A percentile compares a stretch with the other conserved stretches of the same genome.
Conservation (phyloP, 2,888 invertebrate species). For the Eutolmus rufibarbis region DNA sequence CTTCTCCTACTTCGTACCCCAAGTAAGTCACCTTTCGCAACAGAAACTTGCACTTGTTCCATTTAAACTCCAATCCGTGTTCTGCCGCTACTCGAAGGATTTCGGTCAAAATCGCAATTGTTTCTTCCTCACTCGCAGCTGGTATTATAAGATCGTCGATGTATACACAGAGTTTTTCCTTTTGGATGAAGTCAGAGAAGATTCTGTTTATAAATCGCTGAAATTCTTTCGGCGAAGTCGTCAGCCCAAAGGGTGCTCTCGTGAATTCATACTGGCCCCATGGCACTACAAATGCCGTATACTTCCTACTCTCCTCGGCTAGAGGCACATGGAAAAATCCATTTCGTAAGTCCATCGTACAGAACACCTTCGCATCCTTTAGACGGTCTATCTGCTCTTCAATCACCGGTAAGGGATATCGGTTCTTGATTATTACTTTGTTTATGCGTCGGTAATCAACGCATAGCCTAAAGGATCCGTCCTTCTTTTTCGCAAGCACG, state of each 20-base stretch:
- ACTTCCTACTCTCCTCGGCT: constrained; percentile 47
- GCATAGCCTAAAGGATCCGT: background rate
- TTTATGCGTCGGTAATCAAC: background rate
- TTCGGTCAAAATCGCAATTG: constrained; percentile 20
- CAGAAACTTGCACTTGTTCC: constrained; percentile 48
- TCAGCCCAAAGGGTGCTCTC: constrained; percentile 54
- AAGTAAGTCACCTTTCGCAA: background rate
- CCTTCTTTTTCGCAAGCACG: background rate
- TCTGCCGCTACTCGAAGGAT: constrained; percentile 44
- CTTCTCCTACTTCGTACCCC: background rate
- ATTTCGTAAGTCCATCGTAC: background rate
- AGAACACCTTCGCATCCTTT: constrained; percentile 51
- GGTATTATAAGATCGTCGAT: constrained; percentile 51
- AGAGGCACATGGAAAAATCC: background rate
- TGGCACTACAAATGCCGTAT: background rate
- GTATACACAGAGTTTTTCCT: constrained; percentile 47
- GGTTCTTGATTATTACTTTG: background rate
- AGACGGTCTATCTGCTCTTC: constrained; percentile 42
- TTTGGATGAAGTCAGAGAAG: background rate
- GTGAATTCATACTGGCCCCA: constrained; percentile 51
- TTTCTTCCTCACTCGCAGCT: background rate
- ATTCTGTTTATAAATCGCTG: constrained; percentile 50
- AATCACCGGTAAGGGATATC: background rate
- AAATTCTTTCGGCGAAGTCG: constrained; percentile 53
- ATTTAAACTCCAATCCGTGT: constrained; percentile 30